These are phyloP conservation scores for Ellobius talpinus DNA, from an alignment of 2,113 vertebrate species.

Conservation along the genomic window DNA sequence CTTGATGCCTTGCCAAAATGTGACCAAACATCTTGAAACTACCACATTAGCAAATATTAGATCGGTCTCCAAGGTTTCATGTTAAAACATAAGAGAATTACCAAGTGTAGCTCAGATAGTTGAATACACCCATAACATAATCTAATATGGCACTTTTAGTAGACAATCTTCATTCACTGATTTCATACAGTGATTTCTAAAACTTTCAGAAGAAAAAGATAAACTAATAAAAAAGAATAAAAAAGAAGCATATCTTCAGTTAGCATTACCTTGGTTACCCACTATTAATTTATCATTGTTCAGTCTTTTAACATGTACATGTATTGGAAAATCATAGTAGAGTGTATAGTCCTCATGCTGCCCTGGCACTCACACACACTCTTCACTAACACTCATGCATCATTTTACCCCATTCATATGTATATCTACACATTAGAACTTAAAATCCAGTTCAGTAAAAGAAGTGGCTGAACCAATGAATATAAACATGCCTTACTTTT, in stretches of 20 bases:
- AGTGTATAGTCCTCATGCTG: not conserved
- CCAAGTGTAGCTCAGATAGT: conserved; percentile 28
- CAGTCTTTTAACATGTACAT: not conserved
- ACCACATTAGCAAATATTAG: not conserved
- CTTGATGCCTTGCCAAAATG: not conserved
- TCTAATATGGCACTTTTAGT: not conserved
- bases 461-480: not conserved
- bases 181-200: not conserved
- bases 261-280: not conserved
- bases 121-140: not conserved
- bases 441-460: conserved; percentile 17
- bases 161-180: not conserved
- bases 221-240: not conserved
- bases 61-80: not conserved
- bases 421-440: not conserved
- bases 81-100: not conserved
- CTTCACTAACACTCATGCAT: not conserved
- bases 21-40: conserved; percentile 23
- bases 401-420: not conserved
- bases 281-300: not conserved
- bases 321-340: not conserved
- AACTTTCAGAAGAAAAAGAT: conserved; percentile 24
- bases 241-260: not conserved
- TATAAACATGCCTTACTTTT: not conserved
- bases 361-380: not conserved